Evolutionary conservation across 1,140 invertebrate genomes (phyloP), one percentile per base, ranked within the genome.

Genomic region (Caenorhabditis tropicalis): DNA sequence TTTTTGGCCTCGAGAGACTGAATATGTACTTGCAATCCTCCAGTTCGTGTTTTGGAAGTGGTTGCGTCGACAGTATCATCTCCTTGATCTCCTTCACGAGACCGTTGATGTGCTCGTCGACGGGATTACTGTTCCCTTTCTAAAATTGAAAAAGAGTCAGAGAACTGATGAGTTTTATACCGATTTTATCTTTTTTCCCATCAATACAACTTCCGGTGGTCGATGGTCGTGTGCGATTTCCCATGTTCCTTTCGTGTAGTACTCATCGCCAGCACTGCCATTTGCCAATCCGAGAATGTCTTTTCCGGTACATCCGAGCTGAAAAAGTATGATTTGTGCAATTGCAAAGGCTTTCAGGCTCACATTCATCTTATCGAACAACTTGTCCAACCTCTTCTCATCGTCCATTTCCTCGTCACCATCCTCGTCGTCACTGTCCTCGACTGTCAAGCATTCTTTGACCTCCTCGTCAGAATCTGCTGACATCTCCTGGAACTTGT

Each of bases 1-100:
- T 88, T 12, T 92, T 82, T n/a, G 51, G 56, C 6, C 84, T 24
- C 10, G 83, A 46, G 19, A 92, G 81, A 27, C 82, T 84, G 89
- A 90, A 91, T 10, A 92, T 81, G 60, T 91, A 82, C 16, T 19
- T 29, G 33, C 88, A 79, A 5, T 53, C 36, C 12, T 83, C 1
- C 12, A 74, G 83, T 49, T 91, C 87, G 12, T 88, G 51, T n/a
- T 88, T 53, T 19, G 85, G 46, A 79, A 90, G 85, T 21, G 83
- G 82, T 53, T 29, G 24, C 0, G 49, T 84, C n/a, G 60, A 43
- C 10, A 70, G 29, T 46, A 82, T 82, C 53, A 53, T 84, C 3
- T 60, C 4, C 24, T 74, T 60, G 10, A 49, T 39, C 4, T 43
- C 85, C 16, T 80, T 24, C 16, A 83, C 16, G 19, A 80, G 51